Percentiles rank a stretch among this genome's conserved stretches.
These are phyloP conservation scores for Conus ventricosus DNA, from an alignment of 1,140 invertebrate species.

Conservation along the genomic window DNA sequence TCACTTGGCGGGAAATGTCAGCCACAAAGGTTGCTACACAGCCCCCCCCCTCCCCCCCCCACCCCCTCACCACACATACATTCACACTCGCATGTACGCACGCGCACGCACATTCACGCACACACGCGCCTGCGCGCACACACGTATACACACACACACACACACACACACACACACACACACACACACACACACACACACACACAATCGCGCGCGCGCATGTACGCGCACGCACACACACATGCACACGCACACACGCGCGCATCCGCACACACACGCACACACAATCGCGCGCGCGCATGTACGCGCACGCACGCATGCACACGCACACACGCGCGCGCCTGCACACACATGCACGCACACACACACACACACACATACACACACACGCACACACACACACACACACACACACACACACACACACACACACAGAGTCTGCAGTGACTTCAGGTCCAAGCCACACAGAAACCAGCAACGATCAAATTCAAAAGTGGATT, in stretches of 20 bases:
- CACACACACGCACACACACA: slow-evolving; percentile 3
- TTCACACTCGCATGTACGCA: too few relatives aligned
- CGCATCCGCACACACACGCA: slow-evolving; percentile 5
- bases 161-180: neutral
- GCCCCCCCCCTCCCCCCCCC: too few relatives aligned
- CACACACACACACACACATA: neutral
- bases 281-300: too few relatives aligned
- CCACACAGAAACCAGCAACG: neutral
- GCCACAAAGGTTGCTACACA: too few relatives aligned
- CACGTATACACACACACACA: too few relatives aligned
- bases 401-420: slow-evolving; percentile 15
- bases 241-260: neutral
- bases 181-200: neutral
- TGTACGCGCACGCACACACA: neutral
- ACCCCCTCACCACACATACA: too few relatives aligned
- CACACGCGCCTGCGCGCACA: too few relatives aligned
- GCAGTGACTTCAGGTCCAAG: too few relatives aligned
- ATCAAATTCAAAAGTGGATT: neutral
- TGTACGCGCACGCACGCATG: too few relatives aligned
- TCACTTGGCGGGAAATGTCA: too few relatives aligned
- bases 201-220: too few relatives aligned
- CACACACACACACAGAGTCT: neutral
- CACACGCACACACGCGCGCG: neutral
- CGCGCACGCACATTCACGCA: too few relatives aligned
- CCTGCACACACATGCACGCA: neutral